phyloP scores from a whole-genome alignment of 2,113 vertebrate genomes.

The Entelurus aequoreus region DNA sequence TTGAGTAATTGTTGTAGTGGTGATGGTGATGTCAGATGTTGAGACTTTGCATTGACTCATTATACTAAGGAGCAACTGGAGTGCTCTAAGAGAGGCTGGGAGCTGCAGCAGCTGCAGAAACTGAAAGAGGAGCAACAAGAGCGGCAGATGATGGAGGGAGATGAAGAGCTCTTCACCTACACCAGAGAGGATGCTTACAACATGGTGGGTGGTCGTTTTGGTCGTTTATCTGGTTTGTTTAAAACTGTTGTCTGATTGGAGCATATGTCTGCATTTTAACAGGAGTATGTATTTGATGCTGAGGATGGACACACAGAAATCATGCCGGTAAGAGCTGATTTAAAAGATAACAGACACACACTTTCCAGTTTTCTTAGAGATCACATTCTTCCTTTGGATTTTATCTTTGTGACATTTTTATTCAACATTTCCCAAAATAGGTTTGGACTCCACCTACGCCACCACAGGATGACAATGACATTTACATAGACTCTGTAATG shows the following conservation, averaged over 20 bases:
- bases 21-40: too few relatives aligned
- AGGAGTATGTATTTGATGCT: constrained; percentile 87
- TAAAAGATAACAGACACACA: too few relatives aligned
- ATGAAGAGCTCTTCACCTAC: constrained; percentile 87
- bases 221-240: constrained; percentile 3
- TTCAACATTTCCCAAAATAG: constrained; percentile 49
- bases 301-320: constrained; percentile 86
- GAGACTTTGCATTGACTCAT: not conserved
- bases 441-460: constrained; percentile 92
- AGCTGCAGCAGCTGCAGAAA: constrained; percentile 77
- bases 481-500: constrained; percentile 91
- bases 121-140: constrained; percentile 77
- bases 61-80: constrained; percentile 70
- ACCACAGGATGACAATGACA: constrained; percentile 90
- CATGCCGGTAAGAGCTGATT: constrained; percentile 78
- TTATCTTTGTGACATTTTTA: not conserved
- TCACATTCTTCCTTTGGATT: too few relatives aligned
- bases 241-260: not conserved
- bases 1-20: too few relatives aligned
- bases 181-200: constrained; percentile 91
- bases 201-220: constrained; percentile 71
- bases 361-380: not conserved
- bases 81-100: constrained; percentile 80
- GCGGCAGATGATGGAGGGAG: constrained; percentile 73
- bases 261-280: not conserved